These are phyloP conservation scores for Diloba caeruleocephala DNA, from an alignment of 2,888 invertebrate species.

Conservation along the genomic window DNA sequence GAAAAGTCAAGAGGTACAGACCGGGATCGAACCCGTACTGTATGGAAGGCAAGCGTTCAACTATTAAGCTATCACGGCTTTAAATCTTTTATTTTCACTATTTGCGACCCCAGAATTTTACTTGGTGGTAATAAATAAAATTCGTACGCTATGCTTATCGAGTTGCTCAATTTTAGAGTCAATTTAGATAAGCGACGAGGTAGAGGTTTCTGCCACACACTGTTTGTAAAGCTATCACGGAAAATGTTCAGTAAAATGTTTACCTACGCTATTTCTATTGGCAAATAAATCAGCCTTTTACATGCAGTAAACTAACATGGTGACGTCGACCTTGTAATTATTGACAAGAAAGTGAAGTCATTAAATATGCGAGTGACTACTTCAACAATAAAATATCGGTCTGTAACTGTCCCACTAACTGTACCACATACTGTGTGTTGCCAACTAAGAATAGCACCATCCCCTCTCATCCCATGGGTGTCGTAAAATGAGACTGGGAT, in stretches of 20 bases:
- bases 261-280: not conserved
- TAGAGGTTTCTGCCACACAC: not conserved
- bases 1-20: too few species aligned
- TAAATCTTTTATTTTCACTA: too few species aligned
- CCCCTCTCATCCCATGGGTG: too few species aligned
- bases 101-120: not conserved
- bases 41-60: too few species aligned
- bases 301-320: conserved; percentile 7
- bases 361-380: not conserved
- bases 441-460: too few species aligned
- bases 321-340: not conserved
- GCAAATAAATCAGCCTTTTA: too few species aligned
- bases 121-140: not conserved
- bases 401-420: too few species aligned
- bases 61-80: too few species aligned
- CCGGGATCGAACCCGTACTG: too few species aligned
- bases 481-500: too few species aligned
- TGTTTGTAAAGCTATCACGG: conserved; percentile 2
- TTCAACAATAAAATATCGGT: too few species aligned
- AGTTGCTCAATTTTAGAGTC: conserved; percentile 21
- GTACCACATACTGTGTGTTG: too few species aligned
- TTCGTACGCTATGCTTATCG: not conserved
- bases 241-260: not conserved
- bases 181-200: conserved; percentile 22
- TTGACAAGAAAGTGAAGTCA: conserved; percentile 11